A percentile compares a stretch with the other conserved stretches of the same genome.
Conservation (phyloP, 2,113 vertebrate genomes). For the Daphoenositta chrysoptera region DNA sequence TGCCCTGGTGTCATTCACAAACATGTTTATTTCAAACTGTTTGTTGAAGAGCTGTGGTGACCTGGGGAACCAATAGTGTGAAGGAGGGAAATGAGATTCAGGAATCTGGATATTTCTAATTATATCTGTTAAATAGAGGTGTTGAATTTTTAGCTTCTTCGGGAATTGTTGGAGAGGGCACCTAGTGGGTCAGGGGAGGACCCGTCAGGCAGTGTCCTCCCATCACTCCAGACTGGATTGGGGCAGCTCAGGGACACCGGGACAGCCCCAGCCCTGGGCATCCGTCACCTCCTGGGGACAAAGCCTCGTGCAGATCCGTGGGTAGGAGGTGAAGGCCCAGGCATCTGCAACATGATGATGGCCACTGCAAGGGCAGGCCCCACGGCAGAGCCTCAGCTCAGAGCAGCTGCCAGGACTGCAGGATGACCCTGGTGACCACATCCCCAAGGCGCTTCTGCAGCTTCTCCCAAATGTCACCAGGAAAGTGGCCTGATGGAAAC, state of each 20-base stretch:
- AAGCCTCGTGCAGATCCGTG: accelerated
- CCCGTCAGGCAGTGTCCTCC: neutral
- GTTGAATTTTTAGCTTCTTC: neutral
- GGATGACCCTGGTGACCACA: too few relatives aligned
- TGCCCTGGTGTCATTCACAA: neutral
- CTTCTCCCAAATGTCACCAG: accelerated
- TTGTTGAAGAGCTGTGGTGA: neutral
- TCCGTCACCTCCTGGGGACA: accelerated
- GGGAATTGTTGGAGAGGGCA: neutral
- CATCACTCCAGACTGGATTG: neutral
- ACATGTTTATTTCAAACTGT: neutral
- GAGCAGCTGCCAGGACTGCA: neutral
- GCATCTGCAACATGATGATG: accelerated
- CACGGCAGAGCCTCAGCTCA: accelerated
- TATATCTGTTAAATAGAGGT: neutral
- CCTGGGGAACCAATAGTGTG: neutral
- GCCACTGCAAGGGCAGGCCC: too few relatives aligned
- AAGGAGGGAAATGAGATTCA: neutral
- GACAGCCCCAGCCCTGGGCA: too few relatives aligned
- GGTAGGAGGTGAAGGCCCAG: neutral
- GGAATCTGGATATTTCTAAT: neutral
- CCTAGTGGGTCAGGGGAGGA: neutral
- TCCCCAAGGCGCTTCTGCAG: accelerated
- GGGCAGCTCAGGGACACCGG: accelerated
- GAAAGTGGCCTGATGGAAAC: neutral